Base-by-base conservation (phyloP, 2,888 invertebrate species). In the Rotaria socialis region DNA sequence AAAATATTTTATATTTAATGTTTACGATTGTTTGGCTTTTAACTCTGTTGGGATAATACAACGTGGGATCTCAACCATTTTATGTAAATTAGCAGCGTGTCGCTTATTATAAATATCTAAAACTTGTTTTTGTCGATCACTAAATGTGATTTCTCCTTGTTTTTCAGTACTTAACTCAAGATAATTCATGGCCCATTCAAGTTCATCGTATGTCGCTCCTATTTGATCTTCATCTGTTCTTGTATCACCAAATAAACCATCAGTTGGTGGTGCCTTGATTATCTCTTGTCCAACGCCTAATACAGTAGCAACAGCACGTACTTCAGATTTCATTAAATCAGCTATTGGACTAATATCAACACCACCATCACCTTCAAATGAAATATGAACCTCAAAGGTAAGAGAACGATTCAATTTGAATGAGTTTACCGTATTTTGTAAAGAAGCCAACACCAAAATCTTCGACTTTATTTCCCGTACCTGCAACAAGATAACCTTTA, bases 311-410 rank as follows among this genome's bases (percentile, higher is more conserved):
- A 80, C 43, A n/a, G 80, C 80, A 47, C 80, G 43, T n/a, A 80
- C 80, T 80, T 80, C 80, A 43, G 80, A 80, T 80, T 80, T 80
- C 80, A 80, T 47, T 80, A 80, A 11, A 80, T 80, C 80, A 80
- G 47, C 80, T 10, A 80, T 80, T 11, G 80, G 80, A 47, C 80
- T 80, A 47, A 80, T 80, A n/a, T 80, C 80, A 80, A 80, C 80
- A 14, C 80, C 80, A 47, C 80, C 80, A 14, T 80, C 80, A 11
- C 80, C 67, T 67, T 19, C 16, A 67, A 67, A 7, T 11, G 1
- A 67, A 16, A 56, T 2, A 24, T 52, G 14, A 14, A 16, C 5
- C 11, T 16, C 16, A 11, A 55, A 19, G 22, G 55, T 5, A 67
- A 27, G 11, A n/a, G 24, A n/a, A 27, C 24, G 0, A 16, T 35